Percentiles rank a stretch among this genome's conserved stretches.
These are phyloP conservation scores for Miichthys miiuy DNA, from an alignment of 2,797 vertebrate genomes.

Conservation along the genomic window DNA sequence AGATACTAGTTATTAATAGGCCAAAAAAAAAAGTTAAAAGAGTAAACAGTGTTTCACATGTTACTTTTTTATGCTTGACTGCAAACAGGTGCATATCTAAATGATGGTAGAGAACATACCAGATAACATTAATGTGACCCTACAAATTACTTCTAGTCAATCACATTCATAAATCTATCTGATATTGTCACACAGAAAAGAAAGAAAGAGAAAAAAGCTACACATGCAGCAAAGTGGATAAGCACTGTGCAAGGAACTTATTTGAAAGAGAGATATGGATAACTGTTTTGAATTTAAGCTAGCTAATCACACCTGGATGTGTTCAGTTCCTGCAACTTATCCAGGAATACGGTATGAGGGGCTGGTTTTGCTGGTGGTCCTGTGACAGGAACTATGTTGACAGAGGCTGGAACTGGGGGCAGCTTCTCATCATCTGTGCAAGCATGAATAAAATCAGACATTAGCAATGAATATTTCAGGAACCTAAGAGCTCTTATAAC, in stretches of 20 bases:
- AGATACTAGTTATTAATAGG: constrained; percentile 29
- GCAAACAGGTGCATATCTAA: constrained; percentile 35
- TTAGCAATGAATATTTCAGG: background rate
- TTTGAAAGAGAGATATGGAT: background rate
- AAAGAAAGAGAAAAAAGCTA: background rate
- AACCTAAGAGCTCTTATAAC: too few species aligned
- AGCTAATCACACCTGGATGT: constrained; percentile 75
- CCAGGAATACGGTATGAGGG: constrained; percentile 76
- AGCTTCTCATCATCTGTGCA: constrained; percentile 86
- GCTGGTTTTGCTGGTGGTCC: constrained; percentile 61
- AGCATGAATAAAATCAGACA: constrained; percentile 15
- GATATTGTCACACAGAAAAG: background rate
- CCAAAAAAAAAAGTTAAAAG: background rate
- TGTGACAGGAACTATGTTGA: constrained; percentile 51
- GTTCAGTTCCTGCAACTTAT: constrained; percentile 83
- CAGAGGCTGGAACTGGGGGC: constrained; percentile 43
- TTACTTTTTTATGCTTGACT: constrained; percentile 35
- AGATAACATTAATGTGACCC: background rate
- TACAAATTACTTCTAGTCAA: background rate
- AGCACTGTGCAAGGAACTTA: background rate
- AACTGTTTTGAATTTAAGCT: background rate
- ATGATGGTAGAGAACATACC: constrained; percentile 1
- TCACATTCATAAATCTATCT: background rate
- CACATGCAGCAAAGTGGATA: background rate
- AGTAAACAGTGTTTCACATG: constrained; percentile 22